Conservation (phyloP, 2,113 vertebrate genomes). For the Engraulis encrasicolus region DNA sequence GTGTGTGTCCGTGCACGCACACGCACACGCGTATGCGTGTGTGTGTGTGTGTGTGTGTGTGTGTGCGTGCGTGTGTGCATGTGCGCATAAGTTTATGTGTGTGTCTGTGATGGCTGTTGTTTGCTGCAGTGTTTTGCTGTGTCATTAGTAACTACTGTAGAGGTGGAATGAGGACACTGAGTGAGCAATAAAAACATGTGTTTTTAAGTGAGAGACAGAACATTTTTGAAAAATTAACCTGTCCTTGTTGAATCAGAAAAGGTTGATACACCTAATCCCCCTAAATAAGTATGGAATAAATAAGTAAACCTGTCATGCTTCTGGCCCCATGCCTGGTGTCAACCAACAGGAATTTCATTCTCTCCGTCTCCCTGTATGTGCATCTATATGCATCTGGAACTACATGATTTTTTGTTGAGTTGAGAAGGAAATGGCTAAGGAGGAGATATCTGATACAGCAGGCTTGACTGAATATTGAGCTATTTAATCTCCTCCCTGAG, state of each 20-base stretch:
- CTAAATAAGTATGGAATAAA: background rate
- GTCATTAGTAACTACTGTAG: constrained; percentile 25
- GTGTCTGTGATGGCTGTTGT: no score
- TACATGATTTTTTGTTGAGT: constrained; percentile 50
- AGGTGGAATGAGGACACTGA: background rate
- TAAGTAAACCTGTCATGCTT: background rate
- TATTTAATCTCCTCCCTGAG: no score
- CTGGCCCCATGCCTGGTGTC: background rate
- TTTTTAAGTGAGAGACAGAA: no score
- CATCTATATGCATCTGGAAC: background rate
- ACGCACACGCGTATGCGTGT: no score
- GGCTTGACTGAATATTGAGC: no score
- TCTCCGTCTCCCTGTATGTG: background rate
- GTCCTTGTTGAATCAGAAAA: background rate
- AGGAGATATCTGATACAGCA: no score
- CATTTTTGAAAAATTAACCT: background rate
- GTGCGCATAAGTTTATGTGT: no score
- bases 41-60: no score
- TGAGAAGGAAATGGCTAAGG: no score
- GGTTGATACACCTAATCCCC: background rate
- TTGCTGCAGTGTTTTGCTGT: constrained; percentile 6
- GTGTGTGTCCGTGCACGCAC: no score
- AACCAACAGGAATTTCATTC: background rate
- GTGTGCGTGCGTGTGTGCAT: no score
- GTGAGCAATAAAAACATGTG: no score